Evolutionary conservation across 1,140 invertebrate genomes (phyloP), one percentile per base, ranked within the genome.

Genomic region (Glomeris maerens): DNA sequence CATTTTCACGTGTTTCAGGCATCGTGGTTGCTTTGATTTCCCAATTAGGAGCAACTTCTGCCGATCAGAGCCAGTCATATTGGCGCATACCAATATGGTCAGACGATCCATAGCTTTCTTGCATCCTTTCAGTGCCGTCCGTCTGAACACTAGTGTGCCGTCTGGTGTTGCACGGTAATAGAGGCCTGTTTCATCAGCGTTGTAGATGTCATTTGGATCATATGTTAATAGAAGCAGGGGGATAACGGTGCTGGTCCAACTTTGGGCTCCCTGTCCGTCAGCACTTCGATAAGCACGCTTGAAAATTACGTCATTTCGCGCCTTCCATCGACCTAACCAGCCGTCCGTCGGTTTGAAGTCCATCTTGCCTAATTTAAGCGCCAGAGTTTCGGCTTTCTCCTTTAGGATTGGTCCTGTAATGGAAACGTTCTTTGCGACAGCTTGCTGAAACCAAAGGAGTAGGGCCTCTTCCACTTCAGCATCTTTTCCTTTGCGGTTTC

Each of bases 271-370:
- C n/a, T 14, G 17, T 2, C n/a, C 10, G 21, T 57, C 46, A 13
- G 59, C 57, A 39, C n/a, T n/a, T n/a, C n/a, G n/a, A n/a, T n/a
- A n/a, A n/a, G n/a, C 50, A 28, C 38, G 46, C 28, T 53, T 50
- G 27, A 55, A 55, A n/a, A 47, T 47, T 26, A 55, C 52, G n/a
- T 36, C 41, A 31, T 58, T 52, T 5, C 57, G 31, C 14, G 27
- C 14, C 36, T 52, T 56, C 20, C 50, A 63, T 20, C 47, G 41
- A 13, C 52, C 51, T 25, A 60, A 41, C 60, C 59, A 63, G 3
- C 60, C 60, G 53, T 56, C 55, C 1, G 56, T 59, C 27, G 60
- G 57, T 42, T 60, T 62, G 31, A 63, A 62, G 36, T 62, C 53
- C n/a, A 17, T 31, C 10, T 55, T 42, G 1, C 41, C 52, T 13